A percentile compares a stretch with the other conserved stretches of the same genome.
Evolutionary conservation across 2,113 vertebrate species (phyloP).

Genomic region (Pterocles orientalis): DNA sequence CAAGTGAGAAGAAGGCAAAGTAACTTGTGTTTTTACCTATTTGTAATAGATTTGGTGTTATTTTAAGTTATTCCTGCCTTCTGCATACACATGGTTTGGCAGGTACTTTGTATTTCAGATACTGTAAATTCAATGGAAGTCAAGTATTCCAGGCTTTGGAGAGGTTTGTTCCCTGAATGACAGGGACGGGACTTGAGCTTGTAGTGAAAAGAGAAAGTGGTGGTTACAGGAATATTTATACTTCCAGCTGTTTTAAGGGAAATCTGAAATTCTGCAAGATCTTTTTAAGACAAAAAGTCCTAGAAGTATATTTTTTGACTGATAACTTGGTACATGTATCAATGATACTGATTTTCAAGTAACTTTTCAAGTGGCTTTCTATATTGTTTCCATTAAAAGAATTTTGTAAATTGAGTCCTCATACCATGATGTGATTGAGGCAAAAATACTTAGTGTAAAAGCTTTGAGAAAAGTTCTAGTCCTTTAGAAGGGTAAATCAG

Average conservation of each 20-base stretch:
- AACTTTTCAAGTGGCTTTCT: not conserved
- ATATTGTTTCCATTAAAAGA: not conserved
- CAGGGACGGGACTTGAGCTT: not conserved
- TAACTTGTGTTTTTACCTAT: not conserved
- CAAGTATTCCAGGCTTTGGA: not conserved
- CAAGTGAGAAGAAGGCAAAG: not conserved
- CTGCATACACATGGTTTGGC: not conserved
- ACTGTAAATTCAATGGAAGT: not conserved
- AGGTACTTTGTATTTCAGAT: not conserved
- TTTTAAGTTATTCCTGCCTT: not conserved
- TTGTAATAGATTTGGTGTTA: not conserved
- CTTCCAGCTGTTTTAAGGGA: not conserved
- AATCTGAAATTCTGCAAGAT: not conserved
- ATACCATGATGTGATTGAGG: not conserved
- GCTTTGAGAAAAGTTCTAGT: not conserved
- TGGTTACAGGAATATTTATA: not conserved
- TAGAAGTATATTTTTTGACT: not conserved
- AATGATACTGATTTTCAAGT: not conserved
- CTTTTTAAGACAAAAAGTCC: not conserved
- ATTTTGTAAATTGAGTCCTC: not conserved
- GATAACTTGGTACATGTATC: not conserved
- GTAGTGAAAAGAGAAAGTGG: not conserved
- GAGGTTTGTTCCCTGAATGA: not conserved
- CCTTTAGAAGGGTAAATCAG: not conserved
- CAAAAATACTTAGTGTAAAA: not conserved